A percentile compares a stretch with the other conserved stretches of the same genome.
phyloP scores from a whole-genome alignment of 2,797 vertebrate genomes.

The Psittacula echo region DNA sequence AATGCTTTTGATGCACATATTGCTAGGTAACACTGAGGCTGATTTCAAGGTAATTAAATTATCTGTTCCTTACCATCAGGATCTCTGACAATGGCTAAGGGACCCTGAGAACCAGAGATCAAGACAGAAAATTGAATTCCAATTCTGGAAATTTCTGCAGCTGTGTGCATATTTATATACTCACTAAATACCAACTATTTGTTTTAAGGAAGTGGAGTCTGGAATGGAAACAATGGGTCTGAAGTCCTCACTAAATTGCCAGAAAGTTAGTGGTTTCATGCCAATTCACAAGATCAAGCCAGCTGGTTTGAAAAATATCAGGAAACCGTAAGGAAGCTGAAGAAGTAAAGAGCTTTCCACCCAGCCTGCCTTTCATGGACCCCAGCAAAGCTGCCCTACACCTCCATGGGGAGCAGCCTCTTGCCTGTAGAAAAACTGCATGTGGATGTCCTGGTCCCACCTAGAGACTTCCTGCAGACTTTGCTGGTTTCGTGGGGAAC shows the following conservation, averaged over 20 bases:
- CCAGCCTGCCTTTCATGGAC: not conserved
- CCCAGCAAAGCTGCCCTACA: not conserved
- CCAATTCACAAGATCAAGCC: not conserved
- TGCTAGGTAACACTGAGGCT: slow-evolving; percentile 24
- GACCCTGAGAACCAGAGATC: not conserved
- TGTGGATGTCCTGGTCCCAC: not conserved
- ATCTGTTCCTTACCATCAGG: slow-evolving; percentile 1
- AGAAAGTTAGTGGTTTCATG: not conserved
- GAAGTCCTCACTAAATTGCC: not conserved
- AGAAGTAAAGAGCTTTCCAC: not conserved
- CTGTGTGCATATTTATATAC: not conserved
- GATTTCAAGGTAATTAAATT: slow-evolving; percentile 34
- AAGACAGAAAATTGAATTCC: not conserved
- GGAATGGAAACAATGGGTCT: not conserved
- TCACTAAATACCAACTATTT: not conserved
- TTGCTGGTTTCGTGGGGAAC: not conserved
- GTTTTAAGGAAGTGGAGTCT: not conserved
- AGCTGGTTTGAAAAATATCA: not conserved
- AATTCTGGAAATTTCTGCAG: slow-evolving; percentile 4
- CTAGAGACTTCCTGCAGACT: not conserved
- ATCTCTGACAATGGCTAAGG: slow-evolving; percentile 1
- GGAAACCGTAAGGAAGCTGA: not conserved
- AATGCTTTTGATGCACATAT: not conserved
- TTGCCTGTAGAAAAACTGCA: not conserved
- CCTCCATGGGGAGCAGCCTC: not conserved